Evolutionary conservation across 2,797 vertebrate species (phyloP), one percentile per base, ranked within the genome.

Genomic region (Pygocentrus nattereri): DNA sequence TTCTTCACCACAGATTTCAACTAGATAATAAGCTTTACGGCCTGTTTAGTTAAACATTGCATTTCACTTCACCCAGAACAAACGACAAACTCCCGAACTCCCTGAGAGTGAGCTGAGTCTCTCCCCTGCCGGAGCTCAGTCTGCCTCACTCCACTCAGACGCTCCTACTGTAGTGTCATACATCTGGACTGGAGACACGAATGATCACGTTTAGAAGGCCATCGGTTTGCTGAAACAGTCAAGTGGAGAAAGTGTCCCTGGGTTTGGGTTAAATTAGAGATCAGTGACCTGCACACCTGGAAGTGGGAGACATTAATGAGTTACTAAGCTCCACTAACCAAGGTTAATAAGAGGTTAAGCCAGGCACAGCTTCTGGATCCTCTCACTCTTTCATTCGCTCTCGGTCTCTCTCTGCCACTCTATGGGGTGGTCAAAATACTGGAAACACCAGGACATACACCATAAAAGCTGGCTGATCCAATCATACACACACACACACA

Each of bases 301-400:
- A 93, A 94, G 83, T 82, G 93, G 86, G 94, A 93, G 94, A 89
- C 84, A 88, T 90, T 91, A 94, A 95, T 94, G 93, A 94, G 94
- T 87, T 82, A 81, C 79, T 61, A 16, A 94, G 90, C 84, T 89
- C 90, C 89, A 88, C 92, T 93, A 91, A 93, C 85, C 85, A 85
- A 85, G 56, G 91, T 93, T 94, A 93, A 92, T 84, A 79, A 62
- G 75, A 78, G 84, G 78, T 86, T 79, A 85, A 86, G 61, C 44
- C 49, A 61, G 67, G 81, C 72, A 49, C 16, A 54, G 64, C 49
- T 54, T 79, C 79, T 61, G 71, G 54, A 65, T 30, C 27, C 34
- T 79, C 74, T 79, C 69, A 15, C 10, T 19, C n/a, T 18, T 19
- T 54, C 61, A 41, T n/a, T 71, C 77, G 59, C 73, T 31, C 73